Percentiles rank a stretch among this genome's conserved stretches.
phyloP scores from a whole-genome alignment of 2,797 vertebrate genomes.

The Garrulus glandarius region DNA sequence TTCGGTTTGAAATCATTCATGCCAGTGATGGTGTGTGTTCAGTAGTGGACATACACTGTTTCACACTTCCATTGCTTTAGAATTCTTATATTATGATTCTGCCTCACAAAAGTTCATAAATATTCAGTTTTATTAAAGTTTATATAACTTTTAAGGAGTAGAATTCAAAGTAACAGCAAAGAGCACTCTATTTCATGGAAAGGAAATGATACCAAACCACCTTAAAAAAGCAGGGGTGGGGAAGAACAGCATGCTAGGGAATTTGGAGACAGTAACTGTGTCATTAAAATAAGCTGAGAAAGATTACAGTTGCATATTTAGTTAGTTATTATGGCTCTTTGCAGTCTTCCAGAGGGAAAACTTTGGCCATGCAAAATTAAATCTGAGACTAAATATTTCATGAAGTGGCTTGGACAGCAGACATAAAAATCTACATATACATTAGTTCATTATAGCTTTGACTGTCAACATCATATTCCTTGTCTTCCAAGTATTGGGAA shows the following conservation, averaged over 20 bases:
- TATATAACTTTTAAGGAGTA: neutral
- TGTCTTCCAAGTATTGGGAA: neutral
- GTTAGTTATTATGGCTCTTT: slow-evolving; percentile 44
- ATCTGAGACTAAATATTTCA: slow-evolving; percentile 40
- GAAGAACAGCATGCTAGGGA: neutral
- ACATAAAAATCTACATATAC: slow-evolving; percentile 15
- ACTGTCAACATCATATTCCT: neutral
- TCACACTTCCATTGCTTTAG: neutral
- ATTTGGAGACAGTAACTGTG: slow-evolving; percentile 14
- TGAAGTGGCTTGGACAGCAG: slow-evolving; percentile 19
- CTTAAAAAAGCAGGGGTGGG: neutral
- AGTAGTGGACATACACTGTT: neutral
- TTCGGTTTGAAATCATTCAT: neutral
- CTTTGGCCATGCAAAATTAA: slow-evolving; percentile 26
- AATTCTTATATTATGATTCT: neutral
- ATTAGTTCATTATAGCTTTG: neutral
- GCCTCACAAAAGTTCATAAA: neutral
- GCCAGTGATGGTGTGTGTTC: neutral
- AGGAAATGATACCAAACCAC: neutral
- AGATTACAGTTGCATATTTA: slow-evolving; percentile 40
- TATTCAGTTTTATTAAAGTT: neutral
- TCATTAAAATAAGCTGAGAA: slow-evolving; percentile 44
- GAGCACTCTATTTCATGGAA: neutral
- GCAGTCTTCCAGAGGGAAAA: slow-evolving; percentile 40
- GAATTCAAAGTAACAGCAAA: neutral